A percentile compares a stretch with the other conserved stretches of the same genome.
Evolutionary conservation across 2,888 invertebrate species (phyloP).

Genomic region (Ophonus ardosiacus): DNA sequence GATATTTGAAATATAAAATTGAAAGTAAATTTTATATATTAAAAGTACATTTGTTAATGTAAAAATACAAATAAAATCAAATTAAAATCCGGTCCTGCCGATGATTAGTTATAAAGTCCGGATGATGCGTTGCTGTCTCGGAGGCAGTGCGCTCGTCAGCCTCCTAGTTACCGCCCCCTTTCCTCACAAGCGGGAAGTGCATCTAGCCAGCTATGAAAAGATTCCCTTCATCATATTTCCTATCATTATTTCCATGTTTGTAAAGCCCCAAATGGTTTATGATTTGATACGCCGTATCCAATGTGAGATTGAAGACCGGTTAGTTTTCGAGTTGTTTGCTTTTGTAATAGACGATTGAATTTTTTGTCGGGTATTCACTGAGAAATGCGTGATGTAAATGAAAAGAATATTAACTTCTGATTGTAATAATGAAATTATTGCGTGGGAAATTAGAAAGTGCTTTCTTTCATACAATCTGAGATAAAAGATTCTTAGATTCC

Average conservation of each 20-base stretch:
- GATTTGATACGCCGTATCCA: slow-evolving; percentile 54
- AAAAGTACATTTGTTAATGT: not conserved
- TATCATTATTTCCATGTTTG: slow-evolving; percentile 61
- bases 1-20: no score
- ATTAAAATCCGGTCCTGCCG: slow-evolving; percentile 4
- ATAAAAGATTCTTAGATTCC: no score
- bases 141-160: slow-evolving; percentile 4
- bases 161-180: slow-evolving; percentile 11
- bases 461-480: not conserved
- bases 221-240: slow-evolving; percentile 56
- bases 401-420: slow-evolving; percentile 20
- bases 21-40: no score
- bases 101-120: slow-evolving; percentile 53
- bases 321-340: slow-evolving; percentile 40
- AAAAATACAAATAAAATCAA: not conserved
- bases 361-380: slow-evolving; percentile 7
- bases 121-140: not conserved
- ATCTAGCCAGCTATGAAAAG: not conserved
- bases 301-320: slow-evolving; percentile 45
- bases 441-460: slow-evolving; percentile 8
- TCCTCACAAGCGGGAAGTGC: not conserved
- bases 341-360: slow-evolving; percentile 54
- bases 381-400: slow-evolving; percentile 16
- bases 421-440: not conserved
- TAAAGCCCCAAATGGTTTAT: slow-evolving; percentile 50